Percentiles rank a stretch among this genome's conserved stretches.
These are phyloP conservation scores for Anagyrus pseudococci DNA, from an alignment of 2,888 invertebrate species.

Conservation along the genomic window DNA sequence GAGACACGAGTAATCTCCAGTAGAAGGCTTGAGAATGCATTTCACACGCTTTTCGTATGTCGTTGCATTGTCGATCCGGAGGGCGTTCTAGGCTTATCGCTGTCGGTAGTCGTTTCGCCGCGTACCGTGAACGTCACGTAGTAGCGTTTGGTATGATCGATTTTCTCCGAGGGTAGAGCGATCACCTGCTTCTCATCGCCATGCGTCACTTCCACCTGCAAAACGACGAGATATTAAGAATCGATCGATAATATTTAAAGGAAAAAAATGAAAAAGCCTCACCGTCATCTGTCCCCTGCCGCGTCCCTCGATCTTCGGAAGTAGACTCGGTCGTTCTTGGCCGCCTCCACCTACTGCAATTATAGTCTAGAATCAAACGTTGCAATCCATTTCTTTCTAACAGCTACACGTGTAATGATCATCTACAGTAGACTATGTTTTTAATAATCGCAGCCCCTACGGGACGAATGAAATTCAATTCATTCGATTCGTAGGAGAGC, in stretches of 20 bases:
- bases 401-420: conserved; percentile 24
- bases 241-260: not conserved
- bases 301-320: conserved; percentile 59
- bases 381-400: conserved; percentile 50
- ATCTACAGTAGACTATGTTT: not conserved
- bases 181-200: conserved; percentile 86
- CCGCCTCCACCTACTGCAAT: conserved; percentile 60
- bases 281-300: conserved; percentile 59
- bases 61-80: conserved; percentile 45
- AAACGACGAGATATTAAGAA: not conserved
- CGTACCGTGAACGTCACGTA: conserved; percentile 93
- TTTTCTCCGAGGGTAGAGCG: conserved; percentile 83
- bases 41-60: conserved; percentile 52
- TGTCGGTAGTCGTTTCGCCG: conserved; percentile 64
- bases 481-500: too few relatives aligned
- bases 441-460: too few relatives aligned
- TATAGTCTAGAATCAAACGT: conserved; percentile 59
- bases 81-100: conserved; percentile 59
- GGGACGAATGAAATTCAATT: too few relatives aligned
- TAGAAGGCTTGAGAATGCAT: too few relatives aligned
- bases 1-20: too few relatives aligned
- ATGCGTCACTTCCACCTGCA: conserved; percentile 77
- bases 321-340: conserved; percentile 55
- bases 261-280: not conserved
- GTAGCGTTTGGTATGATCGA: conserved; percentile 89